These are phyloP conservation scores for Agrenia bidenticulata DNA, from an alignment of 2,888 invertebrate species.

Conservation along the genomic window DNA sequence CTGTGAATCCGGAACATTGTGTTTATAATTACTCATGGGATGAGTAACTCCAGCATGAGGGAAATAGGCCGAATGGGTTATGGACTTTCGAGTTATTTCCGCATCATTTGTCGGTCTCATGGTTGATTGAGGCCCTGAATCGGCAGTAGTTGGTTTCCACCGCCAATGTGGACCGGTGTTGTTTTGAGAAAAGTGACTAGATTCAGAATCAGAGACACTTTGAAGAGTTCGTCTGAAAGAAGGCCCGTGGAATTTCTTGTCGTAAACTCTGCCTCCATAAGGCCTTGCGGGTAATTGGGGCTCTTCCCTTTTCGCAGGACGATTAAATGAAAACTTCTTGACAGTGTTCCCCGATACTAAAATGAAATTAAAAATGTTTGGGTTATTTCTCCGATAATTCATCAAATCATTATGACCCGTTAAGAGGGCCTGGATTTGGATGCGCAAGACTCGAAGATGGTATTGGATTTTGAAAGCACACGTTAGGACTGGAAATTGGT, in stretches of 20 bases:
- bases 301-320: no score
- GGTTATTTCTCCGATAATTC: no score
- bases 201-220: neutral
- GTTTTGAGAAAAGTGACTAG: neutral
- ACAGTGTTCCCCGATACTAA: no score
- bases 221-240: neutral
- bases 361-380: no score
- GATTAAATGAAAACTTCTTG: no score
- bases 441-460: no score
- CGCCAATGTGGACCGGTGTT: no score
- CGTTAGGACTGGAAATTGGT: no score
- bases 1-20: neutral
- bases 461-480: no score
- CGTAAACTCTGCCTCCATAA: conserved; percentile 2
- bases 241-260: conserved; percentile 13
- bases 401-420: no score
- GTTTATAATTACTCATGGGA: neutral
- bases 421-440: no score
- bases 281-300: neutral
- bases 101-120: neutral
- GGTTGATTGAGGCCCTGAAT: neutral
- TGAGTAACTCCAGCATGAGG: neutral
- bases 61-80: neutral
- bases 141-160: neutral
- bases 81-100: neutral